Evolutionary conservation across 2,113 vertebrate genomes (phyloP).

Genomic region (Myotis yumanensis): DNA sequence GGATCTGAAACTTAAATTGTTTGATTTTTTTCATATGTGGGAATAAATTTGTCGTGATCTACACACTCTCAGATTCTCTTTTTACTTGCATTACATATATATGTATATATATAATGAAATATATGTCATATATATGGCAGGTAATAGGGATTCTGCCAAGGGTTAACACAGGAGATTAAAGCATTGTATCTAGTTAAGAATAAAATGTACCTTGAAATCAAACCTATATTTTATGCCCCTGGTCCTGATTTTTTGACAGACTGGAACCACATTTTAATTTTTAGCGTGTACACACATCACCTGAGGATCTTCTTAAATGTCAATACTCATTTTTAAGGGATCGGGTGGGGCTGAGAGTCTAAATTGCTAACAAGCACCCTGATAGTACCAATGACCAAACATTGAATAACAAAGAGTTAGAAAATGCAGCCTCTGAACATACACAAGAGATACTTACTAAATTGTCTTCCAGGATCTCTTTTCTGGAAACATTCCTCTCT

Average conservation of each 20-base stretch:
- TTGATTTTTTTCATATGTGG: slow-evolving; percentile 15
- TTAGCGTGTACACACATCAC: not conserved
- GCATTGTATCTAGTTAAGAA: not conserved
- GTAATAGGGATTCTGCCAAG: not conserved
- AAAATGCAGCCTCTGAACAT: not conserved
- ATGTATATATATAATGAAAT: not conserved
- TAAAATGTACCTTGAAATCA: slow-evolving; percentile 42
- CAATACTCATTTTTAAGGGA: not conserved
- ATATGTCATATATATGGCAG: not conserved
- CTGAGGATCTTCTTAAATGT: not conserved
- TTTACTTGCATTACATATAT: not conserved
- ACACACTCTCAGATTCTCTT: not conserved
- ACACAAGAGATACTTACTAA: not conserved
- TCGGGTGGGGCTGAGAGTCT: not conserved
- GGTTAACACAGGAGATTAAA: not conserved
- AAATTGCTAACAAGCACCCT: slow-evolving; percentile 2
- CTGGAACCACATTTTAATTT: slow-evolving; percentile 3
- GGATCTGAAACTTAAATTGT: not conserved
- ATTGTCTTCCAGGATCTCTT: not conserved
- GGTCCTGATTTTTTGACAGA: slow-evolving; percentile 2
- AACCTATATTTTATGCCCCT: not conserved
- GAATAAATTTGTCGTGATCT: not conserved
- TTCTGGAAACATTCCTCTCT: not conserved
- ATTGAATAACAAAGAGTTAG: not conserved
- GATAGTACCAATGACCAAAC: not conserved